A percentile compares a stretch with the other conserved stretches of the same genome.
Conservation (phyloP, 2,888 invertebrate genomes). For the Dynastes tityus region DNA sequence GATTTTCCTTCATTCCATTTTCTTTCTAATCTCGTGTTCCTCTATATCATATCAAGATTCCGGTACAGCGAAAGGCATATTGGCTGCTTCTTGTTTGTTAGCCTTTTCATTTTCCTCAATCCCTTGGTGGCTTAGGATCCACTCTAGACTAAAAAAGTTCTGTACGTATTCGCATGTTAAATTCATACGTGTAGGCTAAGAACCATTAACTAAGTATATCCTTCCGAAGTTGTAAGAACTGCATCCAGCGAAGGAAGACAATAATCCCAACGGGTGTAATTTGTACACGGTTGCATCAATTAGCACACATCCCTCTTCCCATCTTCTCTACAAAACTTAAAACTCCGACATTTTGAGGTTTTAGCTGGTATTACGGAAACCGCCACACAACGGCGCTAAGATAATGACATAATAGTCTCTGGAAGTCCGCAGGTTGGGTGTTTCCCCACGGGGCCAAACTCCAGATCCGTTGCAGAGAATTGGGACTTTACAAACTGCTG, state of each 20-base stretch:
- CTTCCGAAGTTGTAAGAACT: constrained; percentile 6
- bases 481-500: constrained; percentile 88
- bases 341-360: constrained; percentile 45
- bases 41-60: too few relatives aligned
- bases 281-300: constrained; percentile 42
- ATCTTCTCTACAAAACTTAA: constrained; percentile 15
- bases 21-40: too few relatives aligned
- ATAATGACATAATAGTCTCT: constrained; percentile 58
- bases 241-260: neutral
- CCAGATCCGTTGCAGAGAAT: constrained; percentile 83
- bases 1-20: too few relatives aligned
- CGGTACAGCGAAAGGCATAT: too few relatives aligned
- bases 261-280: constrained; percentile 27
- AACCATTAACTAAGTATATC: neutral
- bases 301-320: neutral
- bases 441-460: constrained; percentile 86
- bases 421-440: constrained; percentile 75
- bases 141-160: too few relatives aligned
- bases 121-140: too few relatives aligned
- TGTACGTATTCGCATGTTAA: too few relatives aligned
- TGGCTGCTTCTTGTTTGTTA: too few relatives aligned
- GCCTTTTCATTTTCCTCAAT: too few relatives aligned
- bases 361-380: constrained; percentile 41
- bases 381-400: constrained; percentile 45
- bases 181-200: too few relatives aligned